A percentile compares a stretch with the other conserved stretches of the same genome.
Evolutionary conservation across 2,113 vertebrate genomes (phyloP).

Genomic region (Melanostigma gelatinosum): DNA sequence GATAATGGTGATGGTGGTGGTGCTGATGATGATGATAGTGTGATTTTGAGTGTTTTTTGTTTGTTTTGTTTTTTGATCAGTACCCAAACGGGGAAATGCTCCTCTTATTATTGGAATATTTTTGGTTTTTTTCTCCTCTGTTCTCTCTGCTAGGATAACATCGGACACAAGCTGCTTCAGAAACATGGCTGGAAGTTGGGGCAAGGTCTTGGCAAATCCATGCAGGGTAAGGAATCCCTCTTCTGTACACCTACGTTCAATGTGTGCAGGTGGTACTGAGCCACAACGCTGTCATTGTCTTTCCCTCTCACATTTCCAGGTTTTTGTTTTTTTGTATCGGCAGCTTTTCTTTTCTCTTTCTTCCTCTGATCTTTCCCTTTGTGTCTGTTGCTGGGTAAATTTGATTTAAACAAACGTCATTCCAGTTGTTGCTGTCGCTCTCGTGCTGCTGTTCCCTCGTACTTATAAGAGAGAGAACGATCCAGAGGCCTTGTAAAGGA

Average conservation of each 20-base stretch:
- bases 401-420: constrained; percentile 24
- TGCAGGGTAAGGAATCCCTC: constrained; percentile 94
- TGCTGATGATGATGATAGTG: constrained; percentile 77
- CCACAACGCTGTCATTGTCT: constrained; percentile 36
- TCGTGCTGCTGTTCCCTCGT: constrained; percentile 26
- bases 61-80: constrained; percentile 71
- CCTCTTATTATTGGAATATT: constrained; percentile 99
- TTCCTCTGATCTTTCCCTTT: constrained; percentile 48
- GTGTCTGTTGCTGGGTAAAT: constrained; percentile 41
- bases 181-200: constrained; percentile 99
- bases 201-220: constrained; percentile 97
- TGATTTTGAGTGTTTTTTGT: constrained; percentile 75
- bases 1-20: constrained; percentile 75
- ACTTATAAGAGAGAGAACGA: constrained; percentile 20
- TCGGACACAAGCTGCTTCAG: constrained; percentile 99
- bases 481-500: constrained; percentile 14
- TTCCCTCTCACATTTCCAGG: constrained; percentile 43
- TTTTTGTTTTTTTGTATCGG: constrained; percentile 33
- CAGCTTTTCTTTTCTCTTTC: constrained; percentile 43
- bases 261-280: constrained; percentile 38
- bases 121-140: constrained; percentile 99
- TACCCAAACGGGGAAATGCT: constrained; percentile 87
- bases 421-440: constrained; percentile 30
- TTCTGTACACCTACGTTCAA: constrained; percentile 21
- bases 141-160: constrained; percentile 99